Evolutionary conservation across 2,113 vertebrate species (phyloP), one percentile per base, ranked within the genome.

Genomic region (Aptenodytes forsteri): DNA sequence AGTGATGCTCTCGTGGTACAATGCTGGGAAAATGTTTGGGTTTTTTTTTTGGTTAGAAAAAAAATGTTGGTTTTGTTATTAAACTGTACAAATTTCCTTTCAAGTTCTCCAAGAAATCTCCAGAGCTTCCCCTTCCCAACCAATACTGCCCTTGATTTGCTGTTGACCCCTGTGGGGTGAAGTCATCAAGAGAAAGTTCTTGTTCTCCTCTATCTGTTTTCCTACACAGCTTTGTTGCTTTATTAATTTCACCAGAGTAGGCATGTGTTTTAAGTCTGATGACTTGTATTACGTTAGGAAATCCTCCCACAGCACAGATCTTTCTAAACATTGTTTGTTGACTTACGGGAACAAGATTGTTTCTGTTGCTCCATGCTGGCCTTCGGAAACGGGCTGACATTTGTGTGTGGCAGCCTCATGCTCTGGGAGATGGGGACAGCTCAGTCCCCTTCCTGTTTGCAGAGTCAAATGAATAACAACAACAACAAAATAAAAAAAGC

Each of bases 111-210:
- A 81, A 86, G 46, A 93, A 87, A 87, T 67, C 75, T 89, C 70
- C 42, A 92, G 95, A 85, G 80, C 38, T 83, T 85, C 70, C 9
- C 23, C 26, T 85, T 95, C 73, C 75, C 78, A 47, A 62, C 32
- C 73, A 76, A 19, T 13, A 16, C 36, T 50, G 75, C 21, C 21
- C 49, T 80, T 80, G 83, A 64, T 94, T 90, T 90, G 52, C 50
- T 77, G 32, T 69, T 90, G 83, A 92, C 27, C 49, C 40, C 38
- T 76, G 58, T 40, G 82, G 66, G 78, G 93, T 96, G 96, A 97
- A 96, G 82, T 96, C 84, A 95, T 88, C 87, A 80, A 64, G 87
- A 95, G 89, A 96, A 96, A 94, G 89, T 77, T 95, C 87, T 93
- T 95, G 84, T 88, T 94, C 95, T 94, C 67, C 73, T 88, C 38